A percentile compares a stretch with the other conserved stretches of the same genome.
phyloP scores from a whole-genome alignment of 2,797 vertebrate species.

The Pogonophryne albipinna region DNA sequence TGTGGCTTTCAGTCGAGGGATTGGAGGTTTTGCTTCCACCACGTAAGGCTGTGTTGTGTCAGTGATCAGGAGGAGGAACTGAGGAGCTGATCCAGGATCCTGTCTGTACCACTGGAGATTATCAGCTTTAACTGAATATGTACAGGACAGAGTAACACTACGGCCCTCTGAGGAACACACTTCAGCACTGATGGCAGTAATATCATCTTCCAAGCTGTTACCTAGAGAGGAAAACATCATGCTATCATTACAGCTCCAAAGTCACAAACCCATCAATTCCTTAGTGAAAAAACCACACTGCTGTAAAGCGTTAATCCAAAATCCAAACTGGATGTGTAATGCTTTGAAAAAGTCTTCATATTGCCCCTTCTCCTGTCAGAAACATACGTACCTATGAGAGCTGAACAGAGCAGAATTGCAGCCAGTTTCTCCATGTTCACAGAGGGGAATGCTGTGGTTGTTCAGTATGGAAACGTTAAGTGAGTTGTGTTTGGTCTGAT shows the following conservation, averaged over 20 bases:
- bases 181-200: background rate
- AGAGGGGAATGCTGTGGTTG: background rate
- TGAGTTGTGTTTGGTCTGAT: too few species aligned
- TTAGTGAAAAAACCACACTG: too few species aligned
- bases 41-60: background rate
- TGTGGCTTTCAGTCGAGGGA: too few species aligned
- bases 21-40: too few species aligned
- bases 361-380: too few species aligned
- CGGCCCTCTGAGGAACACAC: slow-evolving; percentile 3
- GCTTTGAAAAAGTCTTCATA: too few species aligned
- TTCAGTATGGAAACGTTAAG: background rate
- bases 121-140: background rate
- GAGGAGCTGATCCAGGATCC: slow-evolving; percentile 8
- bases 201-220: too few species aligned
- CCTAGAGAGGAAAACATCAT: too few species aligned
- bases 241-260: too few species aligned
- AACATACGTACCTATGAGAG: background rate
- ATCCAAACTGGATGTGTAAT: too few species aligned
- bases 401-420: background rate
- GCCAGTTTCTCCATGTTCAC: background rate
- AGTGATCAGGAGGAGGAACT: slow-evolving; percentile 3
- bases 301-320: too few species aligned
- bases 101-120: slow-evolving; percentile 18
- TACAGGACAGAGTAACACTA: slow-evolving; percentile 1
- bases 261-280: too few species aligned